phyloP scores from a whole-genome alignment of 1,140 invertebrate species.

The Aphelinus atriplicis region DNA sequence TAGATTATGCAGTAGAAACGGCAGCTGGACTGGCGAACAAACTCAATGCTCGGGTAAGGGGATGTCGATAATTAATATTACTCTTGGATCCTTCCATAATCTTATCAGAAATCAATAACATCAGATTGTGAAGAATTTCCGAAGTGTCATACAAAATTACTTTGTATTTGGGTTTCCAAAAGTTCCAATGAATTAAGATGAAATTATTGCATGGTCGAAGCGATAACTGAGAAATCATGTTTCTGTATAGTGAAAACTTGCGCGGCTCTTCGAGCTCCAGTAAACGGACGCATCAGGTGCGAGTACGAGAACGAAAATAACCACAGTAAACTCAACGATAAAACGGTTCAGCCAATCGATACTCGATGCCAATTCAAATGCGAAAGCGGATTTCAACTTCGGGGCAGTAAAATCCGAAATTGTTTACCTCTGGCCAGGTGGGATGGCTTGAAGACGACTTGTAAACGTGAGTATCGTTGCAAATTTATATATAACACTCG shows the following conservation, averaged over 20 bases:
- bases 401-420: slow-evolving; percentile 73
- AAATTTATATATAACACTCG: neutral
- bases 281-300: slow-evolving; percentile 72
- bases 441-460: slow-evolving; percentile 75
- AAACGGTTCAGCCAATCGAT: slow-evolving; percentile 66
- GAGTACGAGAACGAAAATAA: slow-evolving; percentile 63
- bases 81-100: neutral
- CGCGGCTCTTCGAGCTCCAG: slow-evolving; percentile 65
- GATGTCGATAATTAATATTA: slow-evolving; percentile 21
- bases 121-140: neutral
- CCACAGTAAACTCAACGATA: slow-evolving; percentile 42
- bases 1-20: slow-evolving; percentile 73
- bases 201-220: too few relatives aligned
- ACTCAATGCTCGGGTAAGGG: slow-evolving; percentile 71
- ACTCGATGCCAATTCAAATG: slow-evolving; percentile 75
- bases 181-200: too few relatives aligned
- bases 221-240: neutral
- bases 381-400: slow-evolving; percentile 71
- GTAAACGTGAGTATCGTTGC: slow-evolving; percentile 69
- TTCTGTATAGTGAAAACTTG: slow-evolving; percentile 72
- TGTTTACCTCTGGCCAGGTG: slow-evolving; percentile 77
- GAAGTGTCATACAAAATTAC: neutral
- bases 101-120: neutral
- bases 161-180: too few relatives aligned
- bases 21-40: slow-evolving; percentile 74